Evolutionary conservation across 2,113 vertebrate genomes (phyloP).

Genomic region (Neolamprologus toae): DNA sequence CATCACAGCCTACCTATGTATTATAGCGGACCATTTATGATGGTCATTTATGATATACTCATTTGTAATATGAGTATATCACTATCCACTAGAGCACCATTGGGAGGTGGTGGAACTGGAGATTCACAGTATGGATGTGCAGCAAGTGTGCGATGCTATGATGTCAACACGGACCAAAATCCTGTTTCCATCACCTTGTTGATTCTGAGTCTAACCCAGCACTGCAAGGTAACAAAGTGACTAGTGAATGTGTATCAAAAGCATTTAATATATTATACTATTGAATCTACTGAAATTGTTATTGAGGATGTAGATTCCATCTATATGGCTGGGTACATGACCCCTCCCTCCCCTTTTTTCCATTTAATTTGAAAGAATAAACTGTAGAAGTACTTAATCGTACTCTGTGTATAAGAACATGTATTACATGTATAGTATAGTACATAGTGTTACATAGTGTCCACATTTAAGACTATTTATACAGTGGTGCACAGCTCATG

Average conservation of each 20-base stretch:
- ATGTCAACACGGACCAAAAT: accelerated
- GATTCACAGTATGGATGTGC: background rate
- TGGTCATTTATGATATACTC: background rate
- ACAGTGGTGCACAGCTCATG: background rate
- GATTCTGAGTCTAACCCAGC: background rate
- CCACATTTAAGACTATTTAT: background rate
- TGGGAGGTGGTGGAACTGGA: background rate
- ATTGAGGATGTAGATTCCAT: background rate
- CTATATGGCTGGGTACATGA: accelerated
- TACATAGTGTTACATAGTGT: background rate
- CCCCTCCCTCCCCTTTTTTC: background rate
- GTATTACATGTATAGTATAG: background rate
- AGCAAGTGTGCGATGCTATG: background rate
- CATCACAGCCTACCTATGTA: background rate
- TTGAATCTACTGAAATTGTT: background rate
- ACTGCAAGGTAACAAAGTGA: background rate
- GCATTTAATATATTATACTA: background rate
- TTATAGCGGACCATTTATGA: background rate
- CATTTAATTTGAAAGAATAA: background rate
- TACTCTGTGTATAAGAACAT: background rate
- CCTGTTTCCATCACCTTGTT: background rate
- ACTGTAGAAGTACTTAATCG: background rate
- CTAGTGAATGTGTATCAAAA: background rate
- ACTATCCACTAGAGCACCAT: background rate
- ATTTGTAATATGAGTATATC: background rate